Evolutionary conservation across 2,113 vertebrate genomes (phyloP), one percentile per base, ranked within the genome.

Genomic region (Passerina amoena): DNA sequence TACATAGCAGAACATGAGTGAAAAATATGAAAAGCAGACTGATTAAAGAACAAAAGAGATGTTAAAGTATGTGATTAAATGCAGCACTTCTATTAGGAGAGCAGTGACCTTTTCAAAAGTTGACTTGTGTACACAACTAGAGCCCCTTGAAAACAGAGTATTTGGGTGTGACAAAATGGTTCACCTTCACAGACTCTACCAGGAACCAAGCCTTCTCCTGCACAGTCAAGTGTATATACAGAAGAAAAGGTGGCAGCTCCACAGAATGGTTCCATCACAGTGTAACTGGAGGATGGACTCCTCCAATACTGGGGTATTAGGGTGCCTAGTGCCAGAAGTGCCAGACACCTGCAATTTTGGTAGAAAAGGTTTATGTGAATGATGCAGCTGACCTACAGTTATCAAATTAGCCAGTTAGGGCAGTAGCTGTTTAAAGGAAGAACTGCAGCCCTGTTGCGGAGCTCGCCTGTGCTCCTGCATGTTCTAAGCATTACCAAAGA

Each of bases 171-270:
- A 71, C 37, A 42, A 15, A 77, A 40, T 6, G 37, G 12, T 45
- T 89, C 44, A 45, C 27, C 40, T 63, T 73, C 50, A 42, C 1
- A 59, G 64, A 57, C 21, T 7, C 14, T 27, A 25, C 5, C 48
- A 77, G 63, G 20, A 79, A 14, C 12, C 24, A 86, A 75, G 12
- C 6, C 47, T 66, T 75, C 48, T 86, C 28, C 27, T 47, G 33
- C 27, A 8, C 0, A 0, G 7, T 24, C 33, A 35, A 27, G 12
- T 1, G 2, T 45, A 9, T 11, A 9, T 13, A 14, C 0, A 2
- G 54, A 82, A 69, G 27, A 25, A 69, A 70, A 80, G 11, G 11
- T 50, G 59, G 20, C 51, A 86, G 10, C 12, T 89, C 44, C 48
- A n/a, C 12, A n/a, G 57, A 50, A 48, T 48, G 31, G 12, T 23